Evolutionary conservation across 92 coral and sea anemone species (phyloP), one percentile per base, ranked within the genome.

Genomic region (Scolanthus callimorphus): DNA sequence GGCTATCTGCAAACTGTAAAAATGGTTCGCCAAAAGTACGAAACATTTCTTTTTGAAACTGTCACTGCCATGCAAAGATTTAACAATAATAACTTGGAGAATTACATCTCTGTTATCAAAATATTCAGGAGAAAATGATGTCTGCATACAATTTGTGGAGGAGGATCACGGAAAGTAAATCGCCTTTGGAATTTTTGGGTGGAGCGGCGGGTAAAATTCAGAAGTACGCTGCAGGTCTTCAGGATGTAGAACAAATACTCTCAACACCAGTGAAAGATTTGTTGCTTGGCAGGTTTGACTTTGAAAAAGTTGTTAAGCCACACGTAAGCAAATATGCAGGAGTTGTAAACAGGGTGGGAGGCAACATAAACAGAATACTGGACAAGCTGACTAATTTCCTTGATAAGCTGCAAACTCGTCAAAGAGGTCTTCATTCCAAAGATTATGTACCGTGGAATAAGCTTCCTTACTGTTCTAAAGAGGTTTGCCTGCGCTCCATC

Each of bases 401-500:
- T 23, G 62, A 78, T 53, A 69, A 47, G 25, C 59, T 88, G 4
- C 86, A 78, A 47, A 23, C 77, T 4, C 77, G 90, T 9, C 96
- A 88, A 59, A 71, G 72, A 50, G 90, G 87, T n/a, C 60, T 88
- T 20, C 63, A 84, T 49, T 70, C 69, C 25, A 29, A 78, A 13
- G 74, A 71, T 22, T 88, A 69, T 55, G 79, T 71, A 39, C 51
- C 72, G 11, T 83, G 90, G 90, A 62, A 73, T 31, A 73, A 70
- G 45, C 47, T 63, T 38, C 67, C 81, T 9, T 62, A 88, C 22
- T 88, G 96, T 34, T 83, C 90, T 13, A 57, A 72, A 27, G 84
- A 78, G 1, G 81, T 75, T 0, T 88, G 96, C 51, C 53, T 88
- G 11, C 71, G 96, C 15, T 55, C 73, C 11, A 1, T 88, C 2